Evolutionary conservation across 2,113 vertebrate species (phyloP), one percentile per base, ranked within the genome.

Genomic region (Neotoma lepida): DNA sequence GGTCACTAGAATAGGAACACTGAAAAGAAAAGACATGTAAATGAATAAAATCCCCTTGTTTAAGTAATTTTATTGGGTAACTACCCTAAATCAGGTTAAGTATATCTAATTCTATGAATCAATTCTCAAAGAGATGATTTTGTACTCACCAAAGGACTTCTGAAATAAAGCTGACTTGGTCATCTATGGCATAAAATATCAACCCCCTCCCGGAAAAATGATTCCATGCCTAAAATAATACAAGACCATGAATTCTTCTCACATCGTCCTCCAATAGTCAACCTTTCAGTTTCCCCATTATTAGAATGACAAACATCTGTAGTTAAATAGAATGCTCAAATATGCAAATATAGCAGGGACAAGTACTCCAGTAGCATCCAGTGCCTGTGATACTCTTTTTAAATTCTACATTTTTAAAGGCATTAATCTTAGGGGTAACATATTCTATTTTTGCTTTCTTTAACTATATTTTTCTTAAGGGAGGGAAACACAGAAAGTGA

Each of bases 401-500:
- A 68, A 6, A 35, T 30, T 35, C 6, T 6, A 4, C 6, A 46
- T 71, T 58, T 94, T 94, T 91, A 58, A 87, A 86, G 1, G 1
- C 7, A 46, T 95, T 61, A 28, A 90, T 77, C 54, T 44, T 49
- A 12, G 73, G 44, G 10, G 5, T 70, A 77, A n/a, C 5, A 70
- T 68, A 78, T 28, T 74, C 0, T 56, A 58, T 70, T 51, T 91
- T 88, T 89, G 6, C 80, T 12, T 84, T 68, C 14, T 56, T 9
- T 93, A 6, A 73, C 30, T 89, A 84, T 46, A 17, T 81, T 56
- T 94, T 94, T 93, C 74, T 80, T 85, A 8, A 63, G 44, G 24
- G 84, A 73, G 90, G 71, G 17, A 95, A 41, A 89, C 78, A 94
- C 56, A 95, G 7, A 44, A 88, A 81, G 35, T 70, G 24, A 61